Percentiles rank a stretch among this genome's conserved stretches.
These are phyloP conservation scores for Eurois occulta DNA, from an alignment of 2,888 invertebrate species.

Conservation along the genomic window DNA sequence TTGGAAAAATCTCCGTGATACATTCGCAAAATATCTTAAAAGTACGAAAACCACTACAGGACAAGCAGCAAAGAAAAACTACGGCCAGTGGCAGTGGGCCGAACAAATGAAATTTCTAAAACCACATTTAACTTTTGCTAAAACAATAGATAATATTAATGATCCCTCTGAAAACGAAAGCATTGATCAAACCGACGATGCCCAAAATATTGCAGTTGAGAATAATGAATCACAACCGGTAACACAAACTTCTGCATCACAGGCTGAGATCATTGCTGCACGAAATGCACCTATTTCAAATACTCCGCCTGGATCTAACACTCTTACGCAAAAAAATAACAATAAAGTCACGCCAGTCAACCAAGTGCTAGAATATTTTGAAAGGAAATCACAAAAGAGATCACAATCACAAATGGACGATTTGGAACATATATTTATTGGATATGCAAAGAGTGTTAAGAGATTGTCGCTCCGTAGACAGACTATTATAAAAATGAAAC, in stretches of 20 bases:
- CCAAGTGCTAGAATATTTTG: slow-evolving; percentile 46
- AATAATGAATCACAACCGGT: slow-evolving; percentile 44
- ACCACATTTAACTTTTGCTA: slow-evolving; percentile 21
- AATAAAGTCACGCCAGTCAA: slow-evolving; percentile 37
- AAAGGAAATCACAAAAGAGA: slow-evolving; percentile 47
- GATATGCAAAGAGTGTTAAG: slow-evolving; percentile 48
- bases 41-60: slow-evolving; percentile 24
- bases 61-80: slow-evolving; percentile 29
- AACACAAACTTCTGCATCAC: slow-evolving; percentile 39
- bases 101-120: slow-evolving; percentile 24
- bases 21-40: too few species aligned
- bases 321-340: slow-evolving; percentile 41
- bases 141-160: slow-evolving; percentile 18
- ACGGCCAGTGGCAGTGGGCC: slow-evolving; percentile 41
- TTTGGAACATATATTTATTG: slow-evolving; percentile 48
- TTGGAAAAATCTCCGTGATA: too few species aligned
- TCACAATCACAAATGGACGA: slow-evolving; percentile 50
- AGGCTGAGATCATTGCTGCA: slow-evolving; percentile 41
- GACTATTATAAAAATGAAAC: slow-evolving; percentile 39
- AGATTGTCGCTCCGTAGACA: slow-evolving; percentile 46
- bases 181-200: slow-evolving; percentile 31
- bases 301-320: slow-evolving; percentile 35
- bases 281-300: slow-evolving; percentile 40
- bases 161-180: slow-evolving; percentile 30
- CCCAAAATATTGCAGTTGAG: slow-evolving; percentile 38